Conservation (phyloP, 2,797 vertebrate species). For the Poecile montanus region DNA sequence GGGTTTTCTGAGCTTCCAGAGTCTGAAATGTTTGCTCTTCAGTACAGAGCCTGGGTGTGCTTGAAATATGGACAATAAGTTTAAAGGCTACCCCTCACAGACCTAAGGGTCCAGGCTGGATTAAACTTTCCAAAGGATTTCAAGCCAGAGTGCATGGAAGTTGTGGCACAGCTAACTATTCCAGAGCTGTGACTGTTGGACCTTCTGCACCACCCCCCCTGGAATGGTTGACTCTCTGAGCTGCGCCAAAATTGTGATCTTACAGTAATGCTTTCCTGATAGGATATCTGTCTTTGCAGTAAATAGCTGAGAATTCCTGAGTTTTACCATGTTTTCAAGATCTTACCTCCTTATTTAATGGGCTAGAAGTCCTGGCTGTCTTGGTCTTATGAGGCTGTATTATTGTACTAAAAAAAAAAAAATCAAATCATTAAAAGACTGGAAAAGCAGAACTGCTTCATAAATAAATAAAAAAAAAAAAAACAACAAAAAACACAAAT, state of each 20-base stretch:
- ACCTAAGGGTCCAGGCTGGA: not conserved
- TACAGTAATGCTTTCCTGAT: not conserved
- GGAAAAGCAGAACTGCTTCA: not conserved
- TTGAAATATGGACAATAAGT: not conserved
- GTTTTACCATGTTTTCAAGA: not conserved
- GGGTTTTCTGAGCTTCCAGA: not conserved
- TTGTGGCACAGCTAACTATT: not conserved
- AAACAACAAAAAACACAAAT: too few relatives aligned
- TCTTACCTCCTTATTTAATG: not conserved
- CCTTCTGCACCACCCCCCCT: not conserved
- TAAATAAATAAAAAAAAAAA: too few relatives aligned
- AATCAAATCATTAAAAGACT: not conserved
- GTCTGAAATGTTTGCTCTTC: not conserved
- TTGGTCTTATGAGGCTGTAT: not conserved
- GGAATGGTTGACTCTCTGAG: not conserved
- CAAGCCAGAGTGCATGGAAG: accelerated
- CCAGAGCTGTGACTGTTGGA: not conserved
- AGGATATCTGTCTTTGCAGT: not conserved
- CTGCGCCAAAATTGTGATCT: not conserved
- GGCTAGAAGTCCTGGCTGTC: not conserved
- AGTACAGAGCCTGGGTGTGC: not conserved
- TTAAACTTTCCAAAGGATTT: not conserved
- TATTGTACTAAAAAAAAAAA: not conserved
- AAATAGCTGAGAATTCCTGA: not conserved
- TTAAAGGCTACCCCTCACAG: not conserved